Conservation (phyloP, 2,797 vertebrate species). For the Sebastes kiyomatsui region DNA sequence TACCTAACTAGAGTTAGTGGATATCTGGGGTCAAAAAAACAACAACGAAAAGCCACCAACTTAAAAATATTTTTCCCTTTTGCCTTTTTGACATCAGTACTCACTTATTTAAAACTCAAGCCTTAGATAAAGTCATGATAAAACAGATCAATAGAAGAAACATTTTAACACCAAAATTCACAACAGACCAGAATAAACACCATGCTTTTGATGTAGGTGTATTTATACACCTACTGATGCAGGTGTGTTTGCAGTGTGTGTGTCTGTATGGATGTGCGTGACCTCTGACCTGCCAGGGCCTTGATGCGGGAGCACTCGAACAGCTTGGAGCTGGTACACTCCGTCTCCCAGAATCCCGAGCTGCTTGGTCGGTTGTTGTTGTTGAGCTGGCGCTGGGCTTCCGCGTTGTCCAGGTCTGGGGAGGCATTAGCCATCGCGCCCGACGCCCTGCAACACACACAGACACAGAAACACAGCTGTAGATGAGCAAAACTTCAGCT, state of each 20-base stretch:
- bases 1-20: background rate
- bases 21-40: background rate
- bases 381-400: constrained; percentile 88
- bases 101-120: background rate
- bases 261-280: background rate
- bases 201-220: background rate
- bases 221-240: background rate
- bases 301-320: constrained; percentile 95
- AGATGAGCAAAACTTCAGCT: background rate
- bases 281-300: constrained; percentile 87
- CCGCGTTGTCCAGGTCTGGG: constrained; percentile 91
- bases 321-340: constrained; percentile 87
- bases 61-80: background rate
- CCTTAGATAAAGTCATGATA: background rate
- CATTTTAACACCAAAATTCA: background rate
- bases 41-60: background rate
- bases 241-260: background rate
- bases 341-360: constrained; percentile 87
- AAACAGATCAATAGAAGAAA: background rate
- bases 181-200: background rate
- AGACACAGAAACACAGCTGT: background rate
- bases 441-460: constrained; percentile 53
- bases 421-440: constrained; percentile 88
- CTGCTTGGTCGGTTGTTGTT: constrained; percentile 88
- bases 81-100: background rate